Evolutionary conservation across 1,140 invertebrate species (phyloP).

Genomic region (Hyles vespertilio): DNA sequence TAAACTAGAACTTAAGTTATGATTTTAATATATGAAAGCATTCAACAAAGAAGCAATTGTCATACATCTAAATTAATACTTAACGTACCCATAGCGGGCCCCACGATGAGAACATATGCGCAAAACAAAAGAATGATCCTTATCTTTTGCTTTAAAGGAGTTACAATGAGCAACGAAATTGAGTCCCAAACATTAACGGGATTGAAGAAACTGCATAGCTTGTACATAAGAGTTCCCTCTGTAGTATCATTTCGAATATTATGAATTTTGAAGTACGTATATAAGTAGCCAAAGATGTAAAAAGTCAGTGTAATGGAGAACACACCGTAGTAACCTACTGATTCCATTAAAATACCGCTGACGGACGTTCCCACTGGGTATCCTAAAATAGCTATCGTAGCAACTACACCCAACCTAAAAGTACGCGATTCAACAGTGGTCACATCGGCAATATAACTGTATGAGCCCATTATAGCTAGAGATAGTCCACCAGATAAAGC

Average conservation of each 20-base stretch:
- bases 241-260: slow-evolving; percentile 38
- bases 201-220: slow-evolving; percentile 63
- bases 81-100: slow-evolving; percentile 67
- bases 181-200: slow-evolving; percentile 66
- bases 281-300: slow-evolving; percentile 54
- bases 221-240: slow-evolving; percentile 37
- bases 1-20: not conserved
- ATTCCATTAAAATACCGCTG: slow-evolving; percentile 62
- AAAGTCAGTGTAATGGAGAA: slow-evolving; percentile 52
- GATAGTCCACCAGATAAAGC: slow-evolving; percentile 74
- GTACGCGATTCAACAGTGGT: slow-evolving; percentile 75
- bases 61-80: not conserved
- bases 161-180: slow-evolving; percentile 60
- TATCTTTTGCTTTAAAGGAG: slow-evolving; percentile 43
- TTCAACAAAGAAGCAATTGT: not conserved
- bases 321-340: slow-evolving; percentile 66
- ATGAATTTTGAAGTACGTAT: slow-evolving; percentile 53
- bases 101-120: slow-evolving; percentile 67
- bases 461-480: slow-evolving; percentile 76
- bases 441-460: slow-evolving; percentile 77
- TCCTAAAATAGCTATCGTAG: slow-evolving; percentile 72
- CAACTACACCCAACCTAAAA: slow-evolving; percentile 75
- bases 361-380: slow-evolving; percentile 65
- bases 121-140: slow-evolving; percentile 64
- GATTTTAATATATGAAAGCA: not conserved